phyloP scores from a whole-genome alignment of 2,888 invertebrate genomes.

The Orthosia gracilis region DNA sequence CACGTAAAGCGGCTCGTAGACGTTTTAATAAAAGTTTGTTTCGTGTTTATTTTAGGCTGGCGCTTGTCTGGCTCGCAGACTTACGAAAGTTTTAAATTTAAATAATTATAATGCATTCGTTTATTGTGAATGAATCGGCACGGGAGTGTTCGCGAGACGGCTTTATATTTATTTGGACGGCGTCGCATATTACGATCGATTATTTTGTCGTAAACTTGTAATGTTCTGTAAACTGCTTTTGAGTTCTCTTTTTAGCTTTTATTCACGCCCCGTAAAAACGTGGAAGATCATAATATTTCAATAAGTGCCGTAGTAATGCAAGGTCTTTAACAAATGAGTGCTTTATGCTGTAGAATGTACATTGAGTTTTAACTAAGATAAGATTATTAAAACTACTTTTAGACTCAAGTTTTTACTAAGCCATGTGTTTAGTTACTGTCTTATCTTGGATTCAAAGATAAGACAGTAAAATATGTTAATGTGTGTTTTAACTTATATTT shows the following conservation, averaged over 20 bases:
- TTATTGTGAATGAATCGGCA: constrained; percentile 68
- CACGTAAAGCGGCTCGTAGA: constrained; percentile 77
- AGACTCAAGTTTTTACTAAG: constrained; percentile 1
- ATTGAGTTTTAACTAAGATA: constrained; percentile 9
- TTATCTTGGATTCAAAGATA: background rate
- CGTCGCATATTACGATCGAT: constrained; percentile 65
- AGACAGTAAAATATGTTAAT: background rate
- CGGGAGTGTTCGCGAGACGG: constrained; percentile 51
- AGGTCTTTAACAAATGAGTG: constrained; percentile 2
- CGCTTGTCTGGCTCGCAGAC: constrained; percentile 73
- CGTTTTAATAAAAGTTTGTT: constrained; percentile 83
- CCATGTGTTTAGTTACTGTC: too few relatives aligned
- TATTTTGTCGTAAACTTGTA: constrained; percentile 63
- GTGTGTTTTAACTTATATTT: background rate
- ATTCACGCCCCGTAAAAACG: constrained; percentile 45
- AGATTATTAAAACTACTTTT: constrained; percentile 12
- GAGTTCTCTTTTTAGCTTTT: constrained; percentile 55
- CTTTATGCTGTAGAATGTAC: background rate
- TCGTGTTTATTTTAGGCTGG: constrained; percentile 81
- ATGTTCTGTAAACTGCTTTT: constrained; percentile 57
- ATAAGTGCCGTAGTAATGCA: constrained; percentile 34
- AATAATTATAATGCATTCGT: constrained; percentile 75
- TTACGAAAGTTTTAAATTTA: constrained; percentile 78
- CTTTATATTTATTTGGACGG: constrained; percentile 65
- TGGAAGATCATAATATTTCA: constrained; percentile 52